Conservation (phyloP, 1,140 invertebrate genomes). For the Cotesia vestalis region DNA sequence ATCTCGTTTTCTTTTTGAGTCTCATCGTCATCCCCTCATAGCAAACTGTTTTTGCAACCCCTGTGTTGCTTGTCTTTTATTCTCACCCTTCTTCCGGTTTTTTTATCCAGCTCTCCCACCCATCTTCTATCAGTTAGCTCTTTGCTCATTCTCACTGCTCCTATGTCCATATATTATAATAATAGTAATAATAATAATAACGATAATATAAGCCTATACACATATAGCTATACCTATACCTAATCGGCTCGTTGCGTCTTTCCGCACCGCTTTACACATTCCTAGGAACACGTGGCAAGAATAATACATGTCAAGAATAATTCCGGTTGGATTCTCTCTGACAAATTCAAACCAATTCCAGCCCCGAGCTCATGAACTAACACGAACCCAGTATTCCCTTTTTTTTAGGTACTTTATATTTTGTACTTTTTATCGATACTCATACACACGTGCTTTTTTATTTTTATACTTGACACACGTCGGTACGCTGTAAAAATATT, state of each 20-base stretch:
- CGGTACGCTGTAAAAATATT: too few relatives aligned
- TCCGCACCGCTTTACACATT: conserved; percentile 29
- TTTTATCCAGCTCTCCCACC: not conserved
- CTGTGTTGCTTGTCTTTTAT: not conserved
- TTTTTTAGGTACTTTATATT: not conserved
- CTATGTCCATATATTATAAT: too few relatives aligned
- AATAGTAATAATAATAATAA: too few relatives aligned
- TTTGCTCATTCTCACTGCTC: conserved; percentile 15
- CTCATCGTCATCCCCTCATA: not conserved
- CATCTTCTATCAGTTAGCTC: not conserved
- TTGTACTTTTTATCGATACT: not conserved
- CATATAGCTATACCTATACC: not conserved
- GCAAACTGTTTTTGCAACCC: not conserved
- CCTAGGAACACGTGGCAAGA: conserved; percentile 32
- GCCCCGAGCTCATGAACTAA: not conserved
- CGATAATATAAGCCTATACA: not conserved
- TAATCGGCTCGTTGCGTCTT: conserved; percentile 31
- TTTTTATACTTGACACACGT: too few relatives aligned
- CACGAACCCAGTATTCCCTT: too few relatives aligned
- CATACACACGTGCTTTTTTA: not conserved
- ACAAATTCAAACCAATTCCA: conserved; percentile 30
- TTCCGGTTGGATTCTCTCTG: conserved; percentile 31
- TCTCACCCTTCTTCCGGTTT: not conserved
- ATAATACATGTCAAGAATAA: conserved; percentile 36
- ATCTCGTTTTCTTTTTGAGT: not conserved